These are phyloP conservation scores for Pseudomyrmex dendroicus DNA, from an alignment of 1,140 invertebrate species.

Conservation along the genomic window DNA sequence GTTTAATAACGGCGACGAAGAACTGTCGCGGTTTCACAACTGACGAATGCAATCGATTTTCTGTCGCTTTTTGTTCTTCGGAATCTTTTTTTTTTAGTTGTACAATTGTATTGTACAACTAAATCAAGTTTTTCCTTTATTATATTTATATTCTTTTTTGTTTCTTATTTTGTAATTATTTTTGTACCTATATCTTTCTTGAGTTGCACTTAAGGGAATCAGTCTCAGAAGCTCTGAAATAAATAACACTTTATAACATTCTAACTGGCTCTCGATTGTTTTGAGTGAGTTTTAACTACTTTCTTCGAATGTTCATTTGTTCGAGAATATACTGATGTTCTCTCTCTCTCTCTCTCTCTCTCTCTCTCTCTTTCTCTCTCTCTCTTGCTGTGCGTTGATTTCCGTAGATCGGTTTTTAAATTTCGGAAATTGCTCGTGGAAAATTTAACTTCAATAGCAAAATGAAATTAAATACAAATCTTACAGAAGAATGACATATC, in stretches of 20 bases:
- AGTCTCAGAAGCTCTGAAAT: too few species aligned
- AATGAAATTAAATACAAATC: not conserved
- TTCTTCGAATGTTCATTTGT: slow-evolving; percentile 59
- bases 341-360: too few species aligned
- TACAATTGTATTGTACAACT: too few species aligned
- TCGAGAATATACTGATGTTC: slow-evolving; percentile 23
- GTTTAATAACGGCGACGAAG: slow-evolving; percentile 4
- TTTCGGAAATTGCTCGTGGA: not conserved
- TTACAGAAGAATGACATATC: not conserved
- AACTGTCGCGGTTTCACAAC: slow-evolving; percentile 47
- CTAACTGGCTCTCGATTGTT: slow-evolving; percentile 58
- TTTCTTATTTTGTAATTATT: too few species aligned
- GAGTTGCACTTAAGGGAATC: too few species aligned
- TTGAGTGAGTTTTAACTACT: slow-evolving; percentile 60
- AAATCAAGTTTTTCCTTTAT: too few species aligned
- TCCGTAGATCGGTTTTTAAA: slow-evolving; percentile 3
- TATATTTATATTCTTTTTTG: too few species aligned
- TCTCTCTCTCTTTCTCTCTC: not conserved
- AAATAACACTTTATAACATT: not conserved
- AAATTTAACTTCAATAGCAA: not conserved
- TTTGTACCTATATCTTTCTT: too few species aligned
- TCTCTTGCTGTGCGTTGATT: not conserved
- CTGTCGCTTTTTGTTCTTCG: too few species aligned
- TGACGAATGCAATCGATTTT: slow-evolving; percentile 64
- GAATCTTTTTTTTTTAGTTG: too few species aligned